Evolutionary conservation across 2,113 vertebrate species (phyloP), one percentile per base, ranked within the genome.

Genomic region (Pachycephala philippinensis): DNA sequence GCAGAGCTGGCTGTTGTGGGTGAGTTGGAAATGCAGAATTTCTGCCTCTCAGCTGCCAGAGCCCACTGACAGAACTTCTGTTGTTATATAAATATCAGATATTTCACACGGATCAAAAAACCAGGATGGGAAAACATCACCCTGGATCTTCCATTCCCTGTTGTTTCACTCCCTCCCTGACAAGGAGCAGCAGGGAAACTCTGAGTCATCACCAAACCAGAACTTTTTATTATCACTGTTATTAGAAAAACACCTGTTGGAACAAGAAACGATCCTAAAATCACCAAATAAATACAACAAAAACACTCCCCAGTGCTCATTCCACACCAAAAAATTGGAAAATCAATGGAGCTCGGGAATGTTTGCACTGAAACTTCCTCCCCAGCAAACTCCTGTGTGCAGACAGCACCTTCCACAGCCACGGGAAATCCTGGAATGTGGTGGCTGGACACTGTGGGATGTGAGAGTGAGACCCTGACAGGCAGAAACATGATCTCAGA

Each of bases 381-480:
- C 70, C 33, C 27, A 66, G 26, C 11, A 45, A 84, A 74, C 13
- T 31, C 35, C 14, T 37, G 50, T 7, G 21, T 7, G 27, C 30
- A 24, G 15, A 0, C 19, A 44, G 64, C n/a, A 22, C 27, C 68
- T 52, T 50, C 66, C 57, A 54, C 42, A 22, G 33, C 42, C 0
- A 0, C 0, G 13, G 10, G 10, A 69, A 37, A 57, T 18, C 37
- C 35, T 9, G 65, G 28, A 3, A 64, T 11, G 49, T 18, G 49
- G 1, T 39, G 39, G 4, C 47, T 11, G 17, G 4, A 8, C 6
- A 11, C 33, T 7, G 0, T 2, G 30, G 27, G 9, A 22, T 17
- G 14, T 6, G 31, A 7, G 35, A 15, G 31, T 1, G 2, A 68
- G 31, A 92, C 12, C 52, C 10, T 3, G 5, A 19, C 3, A 45